phyloP scores from a whole-genome alignment of 35 echinoderm and acorn worm genomes.

The Acanthaster planci region DNA sequence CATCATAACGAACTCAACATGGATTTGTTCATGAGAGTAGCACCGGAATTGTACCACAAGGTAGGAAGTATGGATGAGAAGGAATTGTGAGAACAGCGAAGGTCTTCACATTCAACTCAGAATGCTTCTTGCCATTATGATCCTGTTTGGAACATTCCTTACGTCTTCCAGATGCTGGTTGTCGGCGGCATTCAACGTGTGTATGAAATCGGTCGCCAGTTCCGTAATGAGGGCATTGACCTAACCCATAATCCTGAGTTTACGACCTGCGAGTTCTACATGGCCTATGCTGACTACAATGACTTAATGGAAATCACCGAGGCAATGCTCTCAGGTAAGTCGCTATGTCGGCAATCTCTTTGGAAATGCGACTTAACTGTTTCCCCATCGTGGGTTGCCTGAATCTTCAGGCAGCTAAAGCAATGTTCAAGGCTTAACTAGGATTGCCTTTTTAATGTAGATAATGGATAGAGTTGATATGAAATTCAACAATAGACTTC shows the following conservation, averaged over 20 bases:
- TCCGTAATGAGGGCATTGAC: conserved; percentile 95
- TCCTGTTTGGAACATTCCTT: neutral
- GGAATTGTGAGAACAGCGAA: no score
- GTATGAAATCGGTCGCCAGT: conserved; percentile 87
- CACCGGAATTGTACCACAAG: conserved; percentile 95
- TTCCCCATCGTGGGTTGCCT: neutral
- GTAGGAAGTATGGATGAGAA: no score
- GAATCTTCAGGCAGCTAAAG: neutral
- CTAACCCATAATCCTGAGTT: conserved; percentile 98
- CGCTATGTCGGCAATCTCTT: neutral
- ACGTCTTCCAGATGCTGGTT: conserved; percentile 69
- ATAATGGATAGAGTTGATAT: no score
- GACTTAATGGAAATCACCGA: conserved; percentile 94
- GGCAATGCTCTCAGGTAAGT: conserved; percentile 74
- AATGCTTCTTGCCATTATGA: no score
- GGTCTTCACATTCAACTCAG: no score
- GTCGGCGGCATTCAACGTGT: conserved; percentile 93
- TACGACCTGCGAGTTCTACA: conserved; percentile 94
- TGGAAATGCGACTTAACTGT: neutral
- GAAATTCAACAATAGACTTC: no score
- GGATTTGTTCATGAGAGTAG: conserved; percentile 93
- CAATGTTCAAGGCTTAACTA: neutral
- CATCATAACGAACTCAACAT: conserved; percentile 97
- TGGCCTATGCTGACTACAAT: conserved; percentile 98
- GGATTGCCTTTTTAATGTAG: no score